These are phyloP conservation scores for Leucophenga varia DNA, from an alignment of 1,140 invertebrate genomes.

Conservation along the genomic window DNA sequence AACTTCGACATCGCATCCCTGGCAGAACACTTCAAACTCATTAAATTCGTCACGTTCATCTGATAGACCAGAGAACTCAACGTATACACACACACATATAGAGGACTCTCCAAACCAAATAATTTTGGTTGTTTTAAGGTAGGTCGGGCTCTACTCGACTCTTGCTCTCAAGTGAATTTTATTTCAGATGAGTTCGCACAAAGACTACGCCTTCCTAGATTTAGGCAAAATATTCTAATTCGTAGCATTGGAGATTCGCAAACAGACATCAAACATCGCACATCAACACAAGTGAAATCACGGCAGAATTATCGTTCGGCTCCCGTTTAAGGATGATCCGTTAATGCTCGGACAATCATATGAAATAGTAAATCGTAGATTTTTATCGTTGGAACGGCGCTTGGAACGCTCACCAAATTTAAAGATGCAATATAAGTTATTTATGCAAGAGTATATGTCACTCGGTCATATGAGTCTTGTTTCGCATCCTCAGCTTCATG, in stretches of 20 bases:
- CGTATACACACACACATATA: no score
- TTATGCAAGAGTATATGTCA: conserved; percentile 35
- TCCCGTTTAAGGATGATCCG: conserved; percentile 27
- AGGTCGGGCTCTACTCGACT: no score
- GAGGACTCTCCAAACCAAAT: neutral
- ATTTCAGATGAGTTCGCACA: neutral
- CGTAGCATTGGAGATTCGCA: neutral
- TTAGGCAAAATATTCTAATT: neutral
- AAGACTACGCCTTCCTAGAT: no score
- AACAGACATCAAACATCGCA: conserved; percentile 3
- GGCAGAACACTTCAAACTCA: no score
- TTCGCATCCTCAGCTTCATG: neutral
- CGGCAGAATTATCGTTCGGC: conserved; percentile 28
- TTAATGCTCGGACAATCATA: conserved; percentile 4
- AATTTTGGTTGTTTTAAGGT: neutral
- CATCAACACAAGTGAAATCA: conserved; percentile 1
- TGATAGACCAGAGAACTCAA: no score
- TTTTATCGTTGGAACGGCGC: no score
- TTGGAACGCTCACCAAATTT: no score
- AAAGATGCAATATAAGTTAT: conserved; percentile 28
- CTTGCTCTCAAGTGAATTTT: conserved; percentile 1
- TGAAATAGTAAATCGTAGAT: conserved; percentile 16
- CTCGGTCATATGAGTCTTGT: conserved; percentile 33
- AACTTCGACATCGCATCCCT: no score
- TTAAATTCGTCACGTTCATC: no score